A percentile compares a stretch with the other conserved stretches of the same genome.
Conservation (phyloP, 1,140 invertebrate genomes). For the Drosophila gunungcola region DNA sequence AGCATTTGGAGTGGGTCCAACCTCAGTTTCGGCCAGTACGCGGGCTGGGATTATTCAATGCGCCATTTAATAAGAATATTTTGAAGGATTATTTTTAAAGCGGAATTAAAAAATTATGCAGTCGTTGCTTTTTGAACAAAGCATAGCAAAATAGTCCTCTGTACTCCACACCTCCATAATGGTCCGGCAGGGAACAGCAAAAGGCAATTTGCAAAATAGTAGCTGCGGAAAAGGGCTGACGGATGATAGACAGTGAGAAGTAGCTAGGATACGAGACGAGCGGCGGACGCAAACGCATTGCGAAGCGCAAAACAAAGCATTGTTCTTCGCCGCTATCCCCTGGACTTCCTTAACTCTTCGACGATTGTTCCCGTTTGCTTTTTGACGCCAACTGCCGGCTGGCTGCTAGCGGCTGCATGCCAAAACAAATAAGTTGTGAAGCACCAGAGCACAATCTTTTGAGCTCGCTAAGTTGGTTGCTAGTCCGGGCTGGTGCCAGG, state of each 20-base stretch:
- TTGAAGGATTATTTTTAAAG: background rate
- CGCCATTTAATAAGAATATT: constrained; percentile 11
- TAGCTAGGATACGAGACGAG: constrained; percentile 4
- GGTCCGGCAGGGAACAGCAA: constrained; percentile 29
- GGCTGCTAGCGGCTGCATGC: constrained; percentile 12
- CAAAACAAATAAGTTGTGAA: constrained; percentile 40
- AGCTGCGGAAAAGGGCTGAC: constrained; percentile 33
- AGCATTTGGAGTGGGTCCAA: background rate
- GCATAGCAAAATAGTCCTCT: too few relatives aligned
- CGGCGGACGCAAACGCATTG: constrained; percentile 20
- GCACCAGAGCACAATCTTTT: constrained; percentile 12
- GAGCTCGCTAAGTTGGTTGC: background rate
- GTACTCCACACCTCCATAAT: too few relatives aligned
- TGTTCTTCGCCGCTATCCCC: constrained; percentile 25
- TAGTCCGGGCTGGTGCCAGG: constrained; percentile 23
- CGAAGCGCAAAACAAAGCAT: constrained; percentile 43
- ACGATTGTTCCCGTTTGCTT: background rate
- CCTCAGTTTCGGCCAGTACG: constrained; percentile 21
- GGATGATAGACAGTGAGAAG: constrained; percentile 40
- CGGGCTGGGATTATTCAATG: background rate
- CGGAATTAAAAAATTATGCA: constrained; percentile 5
- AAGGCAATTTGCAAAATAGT: constrained; percentile 42
- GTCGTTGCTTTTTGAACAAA: background rate
- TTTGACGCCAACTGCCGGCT: background rate
- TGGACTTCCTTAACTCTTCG: background rate